Evolutionary conservation across 2,888 invertebrate species (phyloP).

Genomic region (Epirrhoe alternata): DNA sequence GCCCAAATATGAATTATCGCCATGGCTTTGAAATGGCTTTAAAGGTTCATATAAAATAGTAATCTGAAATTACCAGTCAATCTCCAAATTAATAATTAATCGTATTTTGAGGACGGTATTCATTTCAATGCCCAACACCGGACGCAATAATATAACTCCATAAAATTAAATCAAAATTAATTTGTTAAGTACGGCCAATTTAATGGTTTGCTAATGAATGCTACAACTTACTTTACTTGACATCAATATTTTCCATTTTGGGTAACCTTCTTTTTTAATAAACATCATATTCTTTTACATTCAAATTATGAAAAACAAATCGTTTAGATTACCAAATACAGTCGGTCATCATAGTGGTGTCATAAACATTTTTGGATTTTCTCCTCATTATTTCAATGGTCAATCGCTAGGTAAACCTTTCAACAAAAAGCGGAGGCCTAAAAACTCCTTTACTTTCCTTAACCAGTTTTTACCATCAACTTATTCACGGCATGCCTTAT

Average conservation of each 20-base stretch:
- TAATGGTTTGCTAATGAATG: conserved; percentile 1
- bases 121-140: conserved; percentile 6
- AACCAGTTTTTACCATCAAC: too few relatives aligned
- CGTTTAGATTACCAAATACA: too few relatives aligned
- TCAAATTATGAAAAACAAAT: too few relatives aligned
- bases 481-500: too few relatives aligned
- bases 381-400: too few relatives aligned
- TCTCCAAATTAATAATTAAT: neutral
- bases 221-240: conserved; percentile 19
- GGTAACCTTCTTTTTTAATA: conserved; percentile 5
- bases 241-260: conserved; percentile 10
- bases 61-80: neutral
- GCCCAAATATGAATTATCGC: too few relatives aligned
- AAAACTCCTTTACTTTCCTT: too few relatives aligned
- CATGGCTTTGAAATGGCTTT: too few relatives aligned
- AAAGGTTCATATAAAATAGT: neutral
- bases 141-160: conserved; percentile 13
- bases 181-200: neutral
- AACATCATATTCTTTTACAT: neutral
- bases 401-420: too few relatives aligned
- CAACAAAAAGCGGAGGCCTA: too few relatives aligned
- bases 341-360: too few relatives aligned
- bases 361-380: too few relatives aligned
- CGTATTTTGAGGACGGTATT: neutral
- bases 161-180: neutral